Conservation (phyloP, 2,113 vertebrate species). For the Petroica traversi region DNA sequence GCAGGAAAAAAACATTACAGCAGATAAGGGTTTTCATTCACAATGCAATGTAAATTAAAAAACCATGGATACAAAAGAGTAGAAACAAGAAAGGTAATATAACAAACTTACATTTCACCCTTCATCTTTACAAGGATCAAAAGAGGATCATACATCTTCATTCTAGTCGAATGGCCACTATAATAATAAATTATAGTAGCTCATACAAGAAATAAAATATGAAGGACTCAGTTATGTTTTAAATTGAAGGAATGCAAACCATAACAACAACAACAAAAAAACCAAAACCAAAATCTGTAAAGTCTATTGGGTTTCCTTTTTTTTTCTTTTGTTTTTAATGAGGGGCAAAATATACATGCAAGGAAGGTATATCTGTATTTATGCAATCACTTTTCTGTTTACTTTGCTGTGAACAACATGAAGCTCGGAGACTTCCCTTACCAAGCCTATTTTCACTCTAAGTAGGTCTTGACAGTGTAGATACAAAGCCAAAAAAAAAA, state of each 20-base stretch:
- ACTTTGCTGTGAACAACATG: not conserved
- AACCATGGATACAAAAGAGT: conserved; percentile 47
- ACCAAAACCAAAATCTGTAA: not conserved
- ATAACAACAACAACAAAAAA: not conserved
- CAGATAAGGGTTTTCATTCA: conserved; percentile 59
- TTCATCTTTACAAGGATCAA: conserved; percentile 45
- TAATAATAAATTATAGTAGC: conserved; percentile 26
- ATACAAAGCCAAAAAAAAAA: conserved; percentile 9
- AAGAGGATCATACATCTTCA: conserved; percentile 54
- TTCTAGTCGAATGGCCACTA: conserved; percentile 20
- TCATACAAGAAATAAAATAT: conserved; percentile 12
- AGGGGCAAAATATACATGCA: not conserved
- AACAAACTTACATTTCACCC: conserved; percentile 42
- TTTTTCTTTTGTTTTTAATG: not conserved
- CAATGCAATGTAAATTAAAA: conserved; percentile 66
- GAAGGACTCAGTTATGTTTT: not conserved
- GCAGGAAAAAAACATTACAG: conserved; percentile 52
- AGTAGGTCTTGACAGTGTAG: conserved; percentile 3
- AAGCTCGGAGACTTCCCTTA: not conserved
- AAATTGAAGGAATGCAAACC: not conserved
- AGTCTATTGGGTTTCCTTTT: not conserved
- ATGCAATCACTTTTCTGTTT: not conserved
- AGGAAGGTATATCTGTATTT: not conserved
- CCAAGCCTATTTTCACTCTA: conserved; percentile 21
- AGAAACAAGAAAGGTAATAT: conserved; percentile 59